Evolutionary conservation across 2,888 invertebrate species (phyloP).

Genomic region (Drosophila neonasuta): DNA sequence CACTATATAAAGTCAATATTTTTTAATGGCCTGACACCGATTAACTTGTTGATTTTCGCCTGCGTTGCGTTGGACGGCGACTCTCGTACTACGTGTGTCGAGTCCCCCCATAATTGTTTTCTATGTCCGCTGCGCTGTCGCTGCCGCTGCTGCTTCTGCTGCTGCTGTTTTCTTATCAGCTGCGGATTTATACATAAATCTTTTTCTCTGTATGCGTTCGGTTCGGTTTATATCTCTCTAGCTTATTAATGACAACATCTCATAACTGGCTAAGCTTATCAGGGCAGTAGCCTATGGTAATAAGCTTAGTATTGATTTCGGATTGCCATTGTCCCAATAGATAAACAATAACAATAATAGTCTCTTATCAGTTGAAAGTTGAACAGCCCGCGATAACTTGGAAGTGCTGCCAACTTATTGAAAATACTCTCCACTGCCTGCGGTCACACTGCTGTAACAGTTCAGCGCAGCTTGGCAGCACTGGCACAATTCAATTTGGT

Average conservation of each 20-base stretch:
- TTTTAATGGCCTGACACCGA: conserved; percentile 18
- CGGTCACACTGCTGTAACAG: background rate
- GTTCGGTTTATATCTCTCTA: conserved; percentile 24
- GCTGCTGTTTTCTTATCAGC: conserved; percentile 44
- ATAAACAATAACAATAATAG: conserved; percentile 5
- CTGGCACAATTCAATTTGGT: background rate
- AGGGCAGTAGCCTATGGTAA: conserved; percentile 28
- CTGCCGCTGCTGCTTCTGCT: conserved; percentile 7
- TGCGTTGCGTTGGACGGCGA: conserved; percentile 44
- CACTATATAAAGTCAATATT: background rate
- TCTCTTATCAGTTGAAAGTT: conserved; percentile 17
- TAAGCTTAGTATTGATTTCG: conserved; percentile 46
- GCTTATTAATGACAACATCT: conserved; percentile 35
- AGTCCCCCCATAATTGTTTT: conserved; percentile 57
- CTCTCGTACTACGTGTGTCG: conserved; percentile 58
- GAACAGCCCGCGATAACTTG: conserved; percentile 30
- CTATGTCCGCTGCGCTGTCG: conserved; percentile 31
- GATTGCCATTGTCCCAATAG: conserved; percentile 10
- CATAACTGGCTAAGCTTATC: conserved; percentile 44
- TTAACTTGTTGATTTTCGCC: conserved; percentile 25
- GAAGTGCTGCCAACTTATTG: conserved; percentile 23
- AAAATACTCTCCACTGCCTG: background rate
- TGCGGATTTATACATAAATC: conserved; percentile 44
- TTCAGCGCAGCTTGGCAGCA: background rate
- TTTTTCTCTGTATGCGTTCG: conserved; percentile 15